These are phyloP conservation scores for Pocillopora verrucosa DNA, from an alignment of 64 coral and sea anemone genomes.

Conservation along the genomic window DNA sequence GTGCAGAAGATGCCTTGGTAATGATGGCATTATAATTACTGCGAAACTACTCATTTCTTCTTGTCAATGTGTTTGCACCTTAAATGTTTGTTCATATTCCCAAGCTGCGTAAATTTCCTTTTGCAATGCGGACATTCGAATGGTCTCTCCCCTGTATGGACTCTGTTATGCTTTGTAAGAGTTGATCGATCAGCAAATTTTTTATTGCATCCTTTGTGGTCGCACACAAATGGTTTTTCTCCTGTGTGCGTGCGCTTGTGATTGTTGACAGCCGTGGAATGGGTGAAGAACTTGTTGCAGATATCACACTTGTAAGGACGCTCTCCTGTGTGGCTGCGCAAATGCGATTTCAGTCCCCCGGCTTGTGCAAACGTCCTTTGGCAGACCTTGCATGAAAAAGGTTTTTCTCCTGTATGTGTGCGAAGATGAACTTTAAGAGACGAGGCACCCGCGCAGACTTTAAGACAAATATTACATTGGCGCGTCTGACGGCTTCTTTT, in stretches of 20 bases:
- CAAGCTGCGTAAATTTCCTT: conserved; percentile 66
- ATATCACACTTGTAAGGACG: conserved; percentile 68
- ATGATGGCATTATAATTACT: background rate
- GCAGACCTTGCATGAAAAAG: conserved; percentile 68
- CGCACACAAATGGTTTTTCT: conserved; percentile 72
- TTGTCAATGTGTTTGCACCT: conserved; percentile 15
- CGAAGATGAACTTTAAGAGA: conserved; percentile 82
- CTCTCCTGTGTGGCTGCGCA: conserved; percentile 75
- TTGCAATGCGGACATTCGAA: conserved; percentile 58
- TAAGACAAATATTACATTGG: conserved; percentile 60
- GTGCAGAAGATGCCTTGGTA: no score
- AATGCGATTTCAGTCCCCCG: conserved; percentile 82
- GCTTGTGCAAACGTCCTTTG: conserved; percentile 62
- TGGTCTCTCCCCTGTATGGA: conserved; percentile 77
- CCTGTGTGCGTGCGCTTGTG: conserved; percentile 68
- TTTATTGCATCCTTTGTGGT: conserved; percentile 45
- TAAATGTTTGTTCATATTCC: conserved; percentile 88
- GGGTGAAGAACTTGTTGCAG: conserved; percentile 65
- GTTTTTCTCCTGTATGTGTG: conserved; percentile 75
- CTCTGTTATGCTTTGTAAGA: conserved; percentile 63
- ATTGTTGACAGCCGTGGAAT: conserved; percentile 77
- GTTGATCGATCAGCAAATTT: conserved; percentile 67
- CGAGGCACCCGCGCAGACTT: conserved; percentile 69
- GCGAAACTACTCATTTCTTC: background rate
- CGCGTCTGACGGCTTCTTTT: conserved; percentile 36